phyloP scores from a whole-genome alignment of 2,113 vertebrate genomes.

The Apodemus sylvaticus region DNA sequence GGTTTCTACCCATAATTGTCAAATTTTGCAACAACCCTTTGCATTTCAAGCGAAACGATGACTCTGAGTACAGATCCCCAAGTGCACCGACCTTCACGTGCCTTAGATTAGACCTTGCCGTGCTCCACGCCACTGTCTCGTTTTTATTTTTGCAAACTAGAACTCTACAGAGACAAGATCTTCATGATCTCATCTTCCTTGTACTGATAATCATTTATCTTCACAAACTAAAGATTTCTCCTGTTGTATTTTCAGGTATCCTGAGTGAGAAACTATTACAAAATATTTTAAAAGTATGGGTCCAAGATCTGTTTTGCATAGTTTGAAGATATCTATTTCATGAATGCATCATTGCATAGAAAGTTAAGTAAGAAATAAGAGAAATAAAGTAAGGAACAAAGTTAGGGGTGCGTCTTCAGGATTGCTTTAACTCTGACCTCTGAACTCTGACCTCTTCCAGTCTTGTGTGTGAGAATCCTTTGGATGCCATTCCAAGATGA shows the following conservation, averaged over 20 bases:
- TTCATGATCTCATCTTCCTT: not conserved
- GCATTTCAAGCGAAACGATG: conserved; percentile 64
- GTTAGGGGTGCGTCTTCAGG: not conserved
- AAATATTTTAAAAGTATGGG: conserved; percentile 24
- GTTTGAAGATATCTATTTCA: not conserved
- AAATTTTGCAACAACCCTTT: conserved; percentile 56
- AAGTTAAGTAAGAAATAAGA: conserved; percentile 18
- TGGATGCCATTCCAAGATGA: not conserved
- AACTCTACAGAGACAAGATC: not conserved
- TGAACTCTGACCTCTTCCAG: not conserved
- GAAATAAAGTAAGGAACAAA: conserved; percentile 21
- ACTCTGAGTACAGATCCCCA: conserved; percentile 40
- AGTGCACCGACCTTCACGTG: not conserved
- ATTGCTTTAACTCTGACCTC: not conserved
- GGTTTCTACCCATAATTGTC: conserved; percentile 20
- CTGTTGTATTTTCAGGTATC: conserved; percentile 21
- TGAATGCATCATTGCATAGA: conserved; percentile 7
- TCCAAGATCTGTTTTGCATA: conserved; percentile 18
- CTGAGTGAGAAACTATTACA: not conserved
- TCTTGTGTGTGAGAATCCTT: not conserved
- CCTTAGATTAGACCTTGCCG: not conserved
- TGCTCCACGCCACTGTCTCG: not conserved
- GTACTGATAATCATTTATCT: conserved; percentile 13
- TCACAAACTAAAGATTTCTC: conserved; percentile 11
- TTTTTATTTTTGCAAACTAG: conserved; percentile 24